Conservation (phyloP, 2,113 vertebrate genomes). For the Xiphorhynchus elegans region DNA sequence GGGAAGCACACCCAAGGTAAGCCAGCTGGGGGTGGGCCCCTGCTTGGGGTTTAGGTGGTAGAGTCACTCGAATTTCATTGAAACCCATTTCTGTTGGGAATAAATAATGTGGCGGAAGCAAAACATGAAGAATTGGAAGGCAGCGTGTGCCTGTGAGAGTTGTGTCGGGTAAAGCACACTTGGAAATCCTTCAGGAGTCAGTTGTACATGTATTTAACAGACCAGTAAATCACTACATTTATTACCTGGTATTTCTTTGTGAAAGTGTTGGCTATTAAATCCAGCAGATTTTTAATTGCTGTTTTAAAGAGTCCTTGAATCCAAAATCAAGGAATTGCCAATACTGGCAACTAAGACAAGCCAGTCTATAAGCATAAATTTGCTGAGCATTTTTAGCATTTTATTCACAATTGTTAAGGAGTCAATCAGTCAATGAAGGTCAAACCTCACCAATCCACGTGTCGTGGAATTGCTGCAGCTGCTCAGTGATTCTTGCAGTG, state of each 20-base stretch:
- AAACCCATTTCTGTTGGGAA: not conserved
- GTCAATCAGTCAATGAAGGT: not conserved
- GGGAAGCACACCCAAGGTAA: slow-evolving; percentile 83
- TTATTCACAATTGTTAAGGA: not conserved
- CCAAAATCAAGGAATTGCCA: not conserved
- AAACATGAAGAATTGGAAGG: not conserved
- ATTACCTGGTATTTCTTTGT: not conserved
- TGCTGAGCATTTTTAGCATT: not conserved
- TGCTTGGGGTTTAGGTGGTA: accelerated
- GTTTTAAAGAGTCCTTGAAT: not conserved
- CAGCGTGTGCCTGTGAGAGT: not conserved
- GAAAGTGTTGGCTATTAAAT: not conserved
- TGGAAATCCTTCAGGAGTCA: not conserved
- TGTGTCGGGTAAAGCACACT: not conserved
- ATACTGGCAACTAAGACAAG: not conserved
- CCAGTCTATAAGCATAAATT: not conserved
- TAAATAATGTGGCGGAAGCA: not conserved
- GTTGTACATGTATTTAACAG: accelerated
- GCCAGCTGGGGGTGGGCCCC: not conserved
- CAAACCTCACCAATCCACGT: not conserved
- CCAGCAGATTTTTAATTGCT: not conserved
- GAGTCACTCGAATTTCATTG: accelerated
- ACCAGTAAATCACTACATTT: not conserved
- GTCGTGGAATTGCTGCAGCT: accelerated
- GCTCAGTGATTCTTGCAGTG: not conserved